Evolutionary conservation across 2,888 invertebrate genomes (phyloP).

Genomic region (Eupithecia dodoneata): DNA sequence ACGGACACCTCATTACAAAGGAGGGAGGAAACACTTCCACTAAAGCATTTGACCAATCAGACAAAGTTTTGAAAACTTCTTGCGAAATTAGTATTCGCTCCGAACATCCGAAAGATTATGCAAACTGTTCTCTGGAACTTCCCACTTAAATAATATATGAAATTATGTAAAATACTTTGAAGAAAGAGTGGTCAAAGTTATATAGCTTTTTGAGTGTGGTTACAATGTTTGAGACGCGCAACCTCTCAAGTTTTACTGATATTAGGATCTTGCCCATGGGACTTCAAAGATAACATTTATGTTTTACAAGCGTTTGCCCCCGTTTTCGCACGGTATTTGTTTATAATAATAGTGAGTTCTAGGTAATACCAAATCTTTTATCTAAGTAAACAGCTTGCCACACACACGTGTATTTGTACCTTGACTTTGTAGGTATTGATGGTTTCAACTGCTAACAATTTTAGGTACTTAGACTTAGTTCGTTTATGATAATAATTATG

Average conservation of each 20-base stretch:
- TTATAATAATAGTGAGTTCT: background rate
- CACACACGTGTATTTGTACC: too few relatives aligned
- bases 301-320: background rate
- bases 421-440: too few relatives aligned
- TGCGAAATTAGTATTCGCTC: conserved; percentile 43
- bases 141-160: conserved; percentile 66
- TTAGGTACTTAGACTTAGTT: too few relatives aligned
- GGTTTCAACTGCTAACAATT: too few relatives aligned
- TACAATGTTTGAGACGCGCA: conserved; percentile 44
- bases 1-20: conserved; percentile 32
- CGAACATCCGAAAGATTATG: conserved; percentile 55
- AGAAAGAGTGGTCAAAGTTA: conserved; percentile 52
- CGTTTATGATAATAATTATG: too few relatives aligned
- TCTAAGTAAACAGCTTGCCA: too few relatives aligned
- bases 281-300: background rate
- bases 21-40: conserved; percentile 21
- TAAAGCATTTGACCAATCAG: conserved; percentile 38
- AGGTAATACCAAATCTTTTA: background rate
- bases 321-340: background rate
- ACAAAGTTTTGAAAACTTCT: conserved; percentile 27
- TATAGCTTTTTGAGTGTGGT: conserved; percentile 51
- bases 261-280: background rate
- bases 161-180: conserved; percentile 60
- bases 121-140: conserved; percentile 54
- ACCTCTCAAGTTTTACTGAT: conserved; percentile 17